Conservation (phyloP, 2,888 invertebrate genomes). For the Dyspetes luteomarginatus region DNA sequence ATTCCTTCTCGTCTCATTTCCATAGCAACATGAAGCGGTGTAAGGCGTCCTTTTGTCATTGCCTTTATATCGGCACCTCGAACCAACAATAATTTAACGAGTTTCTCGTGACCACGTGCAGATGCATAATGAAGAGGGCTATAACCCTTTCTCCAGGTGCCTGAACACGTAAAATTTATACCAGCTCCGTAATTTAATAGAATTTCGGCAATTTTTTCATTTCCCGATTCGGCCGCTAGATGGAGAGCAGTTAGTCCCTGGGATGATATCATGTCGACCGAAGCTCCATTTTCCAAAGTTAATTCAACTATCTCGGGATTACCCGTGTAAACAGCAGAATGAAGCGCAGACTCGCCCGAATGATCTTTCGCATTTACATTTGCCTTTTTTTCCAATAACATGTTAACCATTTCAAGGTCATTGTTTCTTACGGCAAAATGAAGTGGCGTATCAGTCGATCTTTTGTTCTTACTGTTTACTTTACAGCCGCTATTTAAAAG, state of each 20-base stretch:
- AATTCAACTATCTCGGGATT: not conserved
- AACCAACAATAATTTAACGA: conserved; percentile 24
- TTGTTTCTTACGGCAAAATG: conserved; percentile 21
- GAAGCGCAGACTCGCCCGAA: not conserved
- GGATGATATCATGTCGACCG: not conserved
- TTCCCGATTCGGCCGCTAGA: not conserved
- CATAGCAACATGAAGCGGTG: conserved; percentile 37
- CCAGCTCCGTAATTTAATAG: conserved; percentile 15
- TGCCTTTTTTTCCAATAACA: not conserved
- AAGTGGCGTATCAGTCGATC: not conserved
- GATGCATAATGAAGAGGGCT: conserved; percentile 7
- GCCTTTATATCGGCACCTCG: conserved; percentile 22
- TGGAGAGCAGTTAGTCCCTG: not conserved
- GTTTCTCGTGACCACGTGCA: not conserved
- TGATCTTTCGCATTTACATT: not conserved
- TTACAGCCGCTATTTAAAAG: not conserved
- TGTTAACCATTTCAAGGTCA: not conserved
- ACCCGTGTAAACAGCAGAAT: not conserved
- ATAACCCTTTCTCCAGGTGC: not conserved
- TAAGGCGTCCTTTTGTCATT: not conserved
- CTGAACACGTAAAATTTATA: not conserved
- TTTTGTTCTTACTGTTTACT: not conserved
- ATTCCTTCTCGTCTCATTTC: not conserved
- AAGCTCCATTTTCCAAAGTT: not conserved
- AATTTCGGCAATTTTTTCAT: not conserved